These are phyloP conservation scores for Sciurus niger DNA, from an alignment of 2,113 vertebrate genomes.

Conservation along the genomic window DNA sequence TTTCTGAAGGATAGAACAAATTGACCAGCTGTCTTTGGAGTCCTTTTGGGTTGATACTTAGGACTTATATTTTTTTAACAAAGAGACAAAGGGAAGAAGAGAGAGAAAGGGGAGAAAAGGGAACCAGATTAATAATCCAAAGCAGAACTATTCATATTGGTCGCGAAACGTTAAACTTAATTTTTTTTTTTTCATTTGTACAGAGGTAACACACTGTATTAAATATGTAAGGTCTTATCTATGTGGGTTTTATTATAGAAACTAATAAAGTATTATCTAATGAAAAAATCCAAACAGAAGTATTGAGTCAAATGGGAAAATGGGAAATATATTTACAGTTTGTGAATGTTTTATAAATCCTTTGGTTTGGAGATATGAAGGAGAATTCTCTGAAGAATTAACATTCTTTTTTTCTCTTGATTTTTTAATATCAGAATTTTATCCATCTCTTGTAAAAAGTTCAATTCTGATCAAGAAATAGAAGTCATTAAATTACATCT, in stretches of 20 bases:
- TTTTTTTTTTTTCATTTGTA: too few relatives aligned
- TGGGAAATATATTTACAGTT: neutral
- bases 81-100: neutral
- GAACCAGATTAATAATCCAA: neutral
- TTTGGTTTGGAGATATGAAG: slow-evolving; percentile 21
- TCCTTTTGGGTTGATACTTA: neutral
- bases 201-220: too few relatives aligned
- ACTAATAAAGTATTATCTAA: too few relatives aligned
- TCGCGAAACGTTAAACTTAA: too few relatives aligned
- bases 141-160: neutral
- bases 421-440: slow-evolving; percentile 43
- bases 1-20: slow-evolving; percentile 28
- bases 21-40: neutral
- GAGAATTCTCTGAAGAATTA: slow-evolving; percentile 46
- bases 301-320: neutral
- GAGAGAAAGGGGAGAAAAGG: neutral
- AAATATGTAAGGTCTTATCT: too few relatives aligned
- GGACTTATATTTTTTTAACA: neutral
- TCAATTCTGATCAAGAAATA: slow-evolving; percentile 44
- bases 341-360: neutral
- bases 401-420: slow-evolving; percentile 28
- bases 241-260: too few relatives aligned
- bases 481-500: neutral
- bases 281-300: neutral
- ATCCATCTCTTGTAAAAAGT: neutral